Evolutionary conservation across 2,113 vertebrate species (phyloP), one percentile per base, ranked within the genome.

Genomic region (Progne subis): DNA sequence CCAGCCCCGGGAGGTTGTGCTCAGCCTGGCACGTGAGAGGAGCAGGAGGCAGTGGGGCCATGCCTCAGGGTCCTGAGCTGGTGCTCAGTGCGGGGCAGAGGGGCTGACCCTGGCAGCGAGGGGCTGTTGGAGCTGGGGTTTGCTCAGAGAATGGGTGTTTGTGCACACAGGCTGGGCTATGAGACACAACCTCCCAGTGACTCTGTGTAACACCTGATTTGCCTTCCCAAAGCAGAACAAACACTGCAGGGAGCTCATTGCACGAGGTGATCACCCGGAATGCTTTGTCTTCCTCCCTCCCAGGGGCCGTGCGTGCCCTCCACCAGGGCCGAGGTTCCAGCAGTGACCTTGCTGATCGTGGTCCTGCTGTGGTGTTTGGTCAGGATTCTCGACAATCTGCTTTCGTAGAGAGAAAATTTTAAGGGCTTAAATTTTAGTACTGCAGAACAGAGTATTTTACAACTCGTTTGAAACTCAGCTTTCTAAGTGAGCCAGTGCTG

Each of bases 361-460:
- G 72, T 25, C 76, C 74, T 19, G 34, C 4, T 23, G 7, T 19
- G 14, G 12, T 7, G 34, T 18, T 44, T 9, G 81, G 37, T 25
- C 84, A n/a, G 93, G 29, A 12, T 11, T 67, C 14, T 26, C 55
- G 71, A 90, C 93, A 86, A 82, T 92, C 94, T 83, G 92, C 88
- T 91, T 72, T 75, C n/a, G 0, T 2, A 80, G 95, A 93, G 74
- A 88, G 88, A 88, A 93, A 87, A 74, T 53, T 53, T 67, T 81
- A 96, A 97, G 92, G 96, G 95, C 96, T 96, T 93, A 12, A 88
- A 90, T 81, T 92, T 71, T 57, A 72, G 81, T 70, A 79, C 79
- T 94, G 93, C 93, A 80, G 90, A 76, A 43, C 13, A 79, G 64
- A 82, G 29, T 44, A 19, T 71, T 95, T 84, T 87, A 18, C 43